A percentile compares a stretch with the other conserved stretches of the same genome.
Evolutionary conservation across 2,113 vertebrate genomes (phyloP).

Genomic region (Myxocyprinus asiaticus): DNA sequence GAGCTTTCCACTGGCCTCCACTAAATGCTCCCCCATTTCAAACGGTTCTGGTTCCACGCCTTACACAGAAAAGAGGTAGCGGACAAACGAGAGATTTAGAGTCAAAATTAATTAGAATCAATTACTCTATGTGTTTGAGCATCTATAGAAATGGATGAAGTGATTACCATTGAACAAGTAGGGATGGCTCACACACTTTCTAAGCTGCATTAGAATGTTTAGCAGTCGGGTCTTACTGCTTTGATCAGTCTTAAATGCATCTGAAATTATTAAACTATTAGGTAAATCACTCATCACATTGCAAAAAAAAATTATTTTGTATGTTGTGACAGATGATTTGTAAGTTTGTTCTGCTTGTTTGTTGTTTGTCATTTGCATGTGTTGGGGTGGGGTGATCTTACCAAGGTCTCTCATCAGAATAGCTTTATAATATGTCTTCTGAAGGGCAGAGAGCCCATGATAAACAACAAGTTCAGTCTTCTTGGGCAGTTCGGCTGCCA

Average conservation of each 20-base stretch:
- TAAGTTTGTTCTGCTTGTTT: too few species aligned
- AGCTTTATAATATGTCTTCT: constrained; percentile 90
- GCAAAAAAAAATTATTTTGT: neutral
- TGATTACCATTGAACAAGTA: constrained; percentile 89
- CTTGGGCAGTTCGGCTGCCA: constrained; percentile 85
- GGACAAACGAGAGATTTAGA: neutral
- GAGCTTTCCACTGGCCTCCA: constrained; percentile 92
- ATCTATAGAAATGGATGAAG: neutral
- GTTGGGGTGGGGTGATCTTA: constrained; percentile 59
- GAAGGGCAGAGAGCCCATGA: constrained; percentile 89
- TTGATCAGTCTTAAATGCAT: constrained; percentile 81
- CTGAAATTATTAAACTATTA: constrained; percentile 67
- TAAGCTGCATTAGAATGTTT: constrained; percentile 88
- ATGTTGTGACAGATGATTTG: too few species aligned
- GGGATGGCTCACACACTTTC: constrained; percentile 90
- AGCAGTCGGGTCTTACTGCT: constrained; percentile 81
- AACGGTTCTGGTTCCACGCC: constrained; percentile 95
- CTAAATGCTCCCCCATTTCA: constrained; percentile 90
- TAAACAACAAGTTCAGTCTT: constrained; percentile 88
- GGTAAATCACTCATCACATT: too few species aligned
- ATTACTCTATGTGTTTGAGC: neutral
- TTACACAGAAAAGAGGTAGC: constrained; percentile 53
- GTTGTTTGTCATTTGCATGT: too few species aligned
- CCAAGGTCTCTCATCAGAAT: constrained; percentile 86
- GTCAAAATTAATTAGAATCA: neutral